Evolutionary conservation across 2,888 invertebrate genomes (phyloP), one percentile per base, ranked within the genome.

Genomic region (Drosophila flavopinicola): DNA sequence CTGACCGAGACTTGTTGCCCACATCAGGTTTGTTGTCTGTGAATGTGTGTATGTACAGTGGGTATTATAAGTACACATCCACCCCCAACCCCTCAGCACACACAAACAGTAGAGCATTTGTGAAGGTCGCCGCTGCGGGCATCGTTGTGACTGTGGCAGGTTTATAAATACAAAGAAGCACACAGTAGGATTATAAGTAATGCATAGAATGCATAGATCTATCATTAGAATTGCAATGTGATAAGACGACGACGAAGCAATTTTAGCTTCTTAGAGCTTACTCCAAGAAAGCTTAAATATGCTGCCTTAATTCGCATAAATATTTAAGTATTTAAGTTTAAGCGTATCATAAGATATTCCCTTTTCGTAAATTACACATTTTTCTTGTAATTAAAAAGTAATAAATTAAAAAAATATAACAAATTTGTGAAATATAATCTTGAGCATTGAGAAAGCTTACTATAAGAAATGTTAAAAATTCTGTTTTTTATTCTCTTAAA

Each of bases 121-220:
- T 61, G 74, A 80, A 85, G 85, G 80, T 80, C 75, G 52, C 56
- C 75, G 52, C 56, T 25, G n/a, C 45, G 41, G 57, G 64, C 64
- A 70, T 38, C 72, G 42, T 33, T 38, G n/a, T 27, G 71, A 74
- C 66, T 67, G 56, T 33, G 76, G 63, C 61, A 41, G 47, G 60
- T 66, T 83, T 75, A 74, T 74, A 80, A 82, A 82, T 74, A 80
- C 60, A 74, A 71, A 66, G 76, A 72, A 75, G 70, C 75, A 75
- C 58, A 56, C 67, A 75, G 37, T 68, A 70, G 59, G 76, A 74
- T 85, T 85, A 73, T 59, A 82, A 73, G 74, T 70, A 79, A 49
- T 59, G 30, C 41, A 72, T 17, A 37, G 37, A 27, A 56, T n/a
- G n/a, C n/a, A 37, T 41, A 60, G 59, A 65, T 68, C 71, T 69